Evolutionary conservation across 2,113 vertebrate genomes (phyloP), one percentile per base, ranked within the genome.

Genomic region (Sceloporus undulatus): DNA sequence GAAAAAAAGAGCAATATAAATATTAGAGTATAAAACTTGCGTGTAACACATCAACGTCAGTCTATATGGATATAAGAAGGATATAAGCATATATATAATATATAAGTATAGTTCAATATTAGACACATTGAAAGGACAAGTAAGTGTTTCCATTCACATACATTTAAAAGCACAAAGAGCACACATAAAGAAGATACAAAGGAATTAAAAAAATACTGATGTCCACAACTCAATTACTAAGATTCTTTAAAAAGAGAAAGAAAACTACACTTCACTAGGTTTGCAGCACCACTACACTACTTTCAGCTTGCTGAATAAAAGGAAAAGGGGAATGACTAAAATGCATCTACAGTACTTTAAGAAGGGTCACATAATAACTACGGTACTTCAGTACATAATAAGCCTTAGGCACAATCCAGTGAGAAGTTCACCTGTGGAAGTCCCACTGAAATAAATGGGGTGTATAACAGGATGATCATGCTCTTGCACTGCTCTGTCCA

Each of bases 1-100:
- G 97, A 96, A 97, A 99, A 62, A 98, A 98, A 99, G 98, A 98
- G 98, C 98, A 98, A 99, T 99, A 99, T 99, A 99, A 99, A 99
- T 99, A 99, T 99, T 99, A 99, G 98, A 98, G 98, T 99, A 98
- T 97, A 99, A 99, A 99, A 99, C 98, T 98, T 98, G 97, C 96
- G 96, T 97, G 97, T 98, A 98, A 98, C 98, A 98, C 97, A 96
- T 96, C 86, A 97, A 97, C 95, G 21, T 96, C 91, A 96, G 96
- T 95, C 97, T 98, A 98, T 97, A 97, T 96, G 95, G 97, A 97
- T 97, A 98, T 98, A 98, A 98, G 95, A 97, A 98, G 97, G 97
- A 97, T 98, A 98, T 98, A 97, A 97, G 97, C 97, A 98, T 97
- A 98, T 98, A 97, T 97, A 98, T 97, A 97, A 97, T 98, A 96